Percentiles rank a stretch among this genome's conserved stretches.
Conservation (phyloP, 2,797 vertebrate genomes). For the Notoglanidium macrostoma region DNA sequence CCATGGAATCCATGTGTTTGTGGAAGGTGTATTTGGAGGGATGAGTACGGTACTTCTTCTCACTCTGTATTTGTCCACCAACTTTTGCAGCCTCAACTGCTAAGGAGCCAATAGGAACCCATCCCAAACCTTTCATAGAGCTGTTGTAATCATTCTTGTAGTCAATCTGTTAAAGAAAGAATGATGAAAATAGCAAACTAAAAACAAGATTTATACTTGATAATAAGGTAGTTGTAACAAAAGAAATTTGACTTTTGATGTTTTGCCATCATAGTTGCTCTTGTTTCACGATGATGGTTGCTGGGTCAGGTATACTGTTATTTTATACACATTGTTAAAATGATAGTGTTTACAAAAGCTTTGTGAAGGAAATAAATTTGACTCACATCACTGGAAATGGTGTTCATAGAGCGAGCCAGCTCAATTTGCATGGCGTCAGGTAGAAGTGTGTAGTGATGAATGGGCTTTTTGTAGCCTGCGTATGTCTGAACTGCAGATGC, state of each 20-base stretch:
- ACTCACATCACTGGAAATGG: conserved; percentile 86
- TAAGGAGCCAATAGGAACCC: conserved; percentile 86
- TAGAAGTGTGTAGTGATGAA: conserved; percentile 83
- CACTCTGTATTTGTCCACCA: conserved; percentile 82
- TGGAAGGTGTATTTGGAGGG: conserved; percentile 81
- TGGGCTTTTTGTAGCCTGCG: conserved; percentile 81
- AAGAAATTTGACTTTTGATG: neutral
- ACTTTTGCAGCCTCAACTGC: conserved; percentile 84
- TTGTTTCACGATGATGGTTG: neutral
- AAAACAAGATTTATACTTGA: neutral
- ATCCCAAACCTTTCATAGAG: conserved; percentile 79
- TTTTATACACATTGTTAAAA: conserved; percentile 9
- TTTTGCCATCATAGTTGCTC: neutral
- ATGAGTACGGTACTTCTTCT: conserved; percentile 83
- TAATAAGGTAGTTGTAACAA: neutral
- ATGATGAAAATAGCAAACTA: neutral
- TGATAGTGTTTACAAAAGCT: neutral
- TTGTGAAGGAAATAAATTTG: conserved; percentile 1
- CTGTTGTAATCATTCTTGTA: conserved; percentile 86
- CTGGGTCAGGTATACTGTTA: neutral
- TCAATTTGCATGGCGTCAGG: conserved; percentile 84
- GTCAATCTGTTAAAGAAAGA: conserved; percentile 71
- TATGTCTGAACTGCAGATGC: conserved; percentile 81
- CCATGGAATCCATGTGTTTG: conserved; percentile 88
- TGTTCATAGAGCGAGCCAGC: conserved; percentile 81